Conservation (phyloP, 92 coral and sea anemone genomes). For the Porites cylindrica region DNA sequence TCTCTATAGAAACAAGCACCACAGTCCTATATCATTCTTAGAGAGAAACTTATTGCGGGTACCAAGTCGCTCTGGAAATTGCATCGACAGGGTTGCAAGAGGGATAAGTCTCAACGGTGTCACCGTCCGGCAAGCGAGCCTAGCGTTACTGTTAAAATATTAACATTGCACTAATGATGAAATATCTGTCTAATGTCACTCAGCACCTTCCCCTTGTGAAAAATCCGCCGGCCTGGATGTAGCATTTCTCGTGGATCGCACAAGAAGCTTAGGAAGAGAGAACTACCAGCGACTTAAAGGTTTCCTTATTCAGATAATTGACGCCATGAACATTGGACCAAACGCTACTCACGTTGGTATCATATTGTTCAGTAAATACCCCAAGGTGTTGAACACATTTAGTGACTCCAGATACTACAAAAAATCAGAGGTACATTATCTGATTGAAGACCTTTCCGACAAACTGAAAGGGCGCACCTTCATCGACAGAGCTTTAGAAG, state of each 20-base stretch:
- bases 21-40: no score
- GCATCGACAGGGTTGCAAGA: no score
- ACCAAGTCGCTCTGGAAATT: no score
- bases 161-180: neutral
- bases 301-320: constrained; percentile 12
- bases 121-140: no score
- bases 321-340: constrained; percentile 15
- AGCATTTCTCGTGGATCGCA: constrained; percentile 29
- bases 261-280: constrained; percentile 12
- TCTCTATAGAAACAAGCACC: no score
- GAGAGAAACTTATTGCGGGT: no score
- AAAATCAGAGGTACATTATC: constrained; percentile 23
- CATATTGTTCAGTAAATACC: neutral
- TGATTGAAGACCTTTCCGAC: neutral
- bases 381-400: constrained; percentile 15
- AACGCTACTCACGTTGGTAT: constrained; percentile 17
- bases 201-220: constrained; percentile 35
- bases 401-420: neutral
- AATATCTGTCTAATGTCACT: neutral
- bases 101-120: no score
- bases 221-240: constrained; percentile 7
- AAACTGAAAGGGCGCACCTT: neutral
- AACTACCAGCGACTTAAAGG: constrained; percentile 20
- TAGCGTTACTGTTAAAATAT: no score
- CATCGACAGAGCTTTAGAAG: constrained; percentile 38